Base-by-base conservation (phyloP, 2,797 vertebrate species). In the Borostomias antarcticus region DNA sequence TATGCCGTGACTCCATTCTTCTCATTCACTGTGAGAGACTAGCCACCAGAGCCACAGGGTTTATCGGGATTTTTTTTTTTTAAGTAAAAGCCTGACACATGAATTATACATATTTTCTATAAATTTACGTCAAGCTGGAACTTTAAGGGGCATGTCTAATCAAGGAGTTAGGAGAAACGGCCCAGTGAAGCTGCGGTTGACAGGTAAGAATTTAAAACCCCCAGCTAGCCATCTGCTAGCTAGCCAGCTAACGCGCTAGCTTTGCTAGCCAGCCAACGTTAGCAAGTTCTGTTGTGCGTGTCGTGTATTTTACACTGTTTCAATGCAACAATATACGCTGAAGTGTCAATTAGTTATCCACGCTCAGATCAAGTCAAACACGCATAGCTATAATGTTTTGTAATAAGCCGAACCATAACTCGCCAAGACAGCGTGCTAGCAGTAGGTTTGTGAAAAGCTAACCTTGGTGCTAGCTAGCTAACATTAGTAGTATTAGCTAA, bases 131-230 rank as follows among this genome's bases (percentile, higher is more conserved):
- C 81, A 85, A 82, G 75, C 85, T 86, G 89, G 89, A 78, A 84
- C 82, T 83, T 33, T 68, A 73, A 76, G 85, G 91, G 94, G 92
- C 82, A 98, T 98, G 96, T 98, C 96, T 91, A 96, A 96, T 89
- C 95, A 93, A 86, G 96, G 95, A 83, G 93, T 94, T 68, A 90
- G 96, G 92, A 94, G 96, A 87, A 98, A 96, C 84, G 96, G 96
- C 88, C 96, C 96, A 71, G 96, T 98, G 64, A 98, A 98, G 86
- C 93, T 98, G 88, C 96, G 96, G 82, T 93, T 98, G 93, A 98
- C 96, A 93, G 96, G 96, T 98, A 93, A 95, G 56, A 74, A 74
- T 81, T 81, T 85, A 82, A 88, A 82, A 66, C 72, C 62, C 74
- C 79, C 69, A 47, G 21, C 21, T 28, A 61, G 45, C 63, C 58